Base-by-base conservation (phyloP, 2,888 invertebrate genomes). In the Synanthedon tipuliformis region DNA sequence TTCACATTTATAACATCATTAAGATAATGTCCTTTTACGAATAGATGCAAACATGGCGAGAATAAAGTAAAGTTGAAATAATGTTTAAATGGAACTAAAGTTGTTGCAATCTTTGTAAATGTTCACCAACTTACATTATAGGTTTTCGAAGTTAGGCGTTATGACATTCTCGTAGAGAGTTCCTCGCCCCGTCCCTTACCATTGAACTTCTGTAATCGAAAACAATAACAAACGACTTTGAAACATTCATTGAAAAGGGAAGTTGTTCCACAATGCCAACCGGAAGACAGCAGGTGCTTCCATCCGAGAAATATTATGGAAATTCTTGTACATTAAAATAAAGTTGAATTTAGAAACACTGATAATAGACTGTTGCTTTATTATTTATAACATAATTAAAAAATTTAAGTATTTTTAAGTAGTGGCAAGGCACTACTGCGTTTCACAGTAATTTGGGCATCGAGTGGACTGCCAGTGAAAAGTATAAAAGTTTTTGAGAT, bases 191-290 rank as follows among this genome's bases (percentile, higher is more conserved):
- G 55, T 56, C 64, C 62, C 57, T 63, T 61, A 64, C 68, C 66
- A 68, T 70, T 73, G 70, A 83, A 85, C 75, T 85, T 83, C 54
- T 67, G 65, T 72, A 72, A 84, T 84, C 68, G 77, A 80, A 84
- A 83, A 83, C 82, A 85, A 83, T 85, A 84, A 82, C 78, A 83
- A 73, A 77, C 81, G 79, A 82, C 75, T 83, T 77, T 66, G 61
- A 68, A 81, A 84, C 81, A 78, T 80, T 81, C 78, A 78, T 78
- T 81, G 80, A 79, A 82, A 79, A 71, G 71, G 79, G 80, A 82
- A 84, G 78, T 84, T 81, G 65, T 60, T 60, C 66, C 61, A 60
- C 66, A 59, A 59, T 68, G 61, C 61, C 63, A 59, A 34, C 34
- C 34, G 34, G 34, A 61, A 62, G 65, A 65, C 64, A 64, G 57